phyloP scores from a whole-genome alignment of 2,888 invertebrate genomes.

The Eilema depressum region DNA sequence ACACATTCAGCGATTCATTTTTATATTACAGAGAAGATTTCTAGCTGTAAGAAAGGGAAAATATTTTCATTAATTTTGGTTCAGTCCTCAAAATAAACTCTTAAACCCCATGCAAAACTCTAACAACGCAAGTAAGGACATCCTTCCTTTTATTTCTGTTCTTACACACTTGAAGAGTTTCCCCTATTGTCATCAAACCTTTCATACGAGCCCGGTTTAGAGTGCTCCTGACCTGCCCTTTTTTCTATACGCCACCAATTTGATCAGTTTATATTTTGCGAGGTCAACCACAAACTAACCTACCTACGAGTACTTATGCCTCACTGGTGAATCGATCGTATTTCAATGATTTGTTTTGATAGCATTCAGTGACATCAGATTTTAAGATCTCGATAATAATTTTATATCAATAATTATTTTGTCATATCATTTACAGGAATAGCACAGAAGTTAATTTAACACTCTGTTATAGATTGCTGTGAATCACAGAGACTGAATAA shows the following conservation, averaged over 20 bases:
- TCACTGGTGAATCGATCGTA: not conserved
- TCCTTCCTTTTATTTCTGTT: not conserved
- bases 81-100: not conserved
- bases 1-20: too few relatives aligned
- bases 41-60: too few relatives aligned
- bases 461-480: too few relatives aligned
- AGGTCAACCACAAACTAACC: not conserved
- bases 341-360: not conserved
- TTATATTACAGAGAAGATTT: too few relatives aligned
- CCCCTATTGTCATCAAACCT: not conserved
- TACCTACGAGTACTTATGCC: not conserved
- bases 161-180: not conserved
- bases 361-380: too few relatives aligned
- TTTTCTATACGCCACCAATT: not conserved
- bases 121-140: not conserved
- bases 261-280: not conserved
- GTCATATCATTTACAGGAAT: too few relatives aligned
- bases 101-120: not conserved
- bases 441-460: too few relatives aligned
- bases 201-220: not conserved
- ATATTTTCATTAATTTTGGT: too few relatives aligned
- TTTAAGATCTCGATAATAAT: too few relatives aligned
- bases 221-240: slow-evolving; percentile 1
- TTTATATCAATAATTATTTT: too few relatives aligned
- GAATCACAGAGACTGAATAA: too few relatives aligned